Evolutionary conservation across 2,888 invertebrate genomes (phyloP).

Genomic region (Caradrina clavipalpis): DNA sequence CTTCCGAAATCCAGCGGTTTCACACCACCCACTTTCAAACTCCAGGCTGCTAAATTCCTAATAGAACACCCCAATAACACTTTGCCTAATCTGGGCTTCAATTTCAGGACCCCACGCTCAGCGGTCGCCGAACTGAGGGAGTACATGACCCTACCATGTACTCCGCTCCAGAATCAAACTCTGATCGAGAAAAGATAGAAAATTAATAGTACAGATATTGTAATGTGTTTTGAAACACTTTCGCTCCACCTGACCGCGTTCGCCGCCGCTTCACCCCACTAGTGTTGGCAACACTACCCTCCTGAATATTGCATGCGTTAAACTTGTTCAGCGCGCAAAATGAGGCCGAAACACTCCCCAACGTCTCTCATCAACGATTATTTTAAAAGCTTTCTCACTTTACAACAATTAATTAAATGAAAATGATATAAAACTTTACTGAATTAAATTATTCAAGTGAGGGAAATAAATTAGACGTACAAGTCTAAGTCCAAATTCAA

Average conservation of each 20-base stretch:
- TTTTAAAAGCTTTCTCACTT: constrained; percentile 57
- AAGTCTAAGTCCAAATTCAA: constrained; percentile 16
- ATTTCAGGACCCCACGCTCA: too few relatives aligned
- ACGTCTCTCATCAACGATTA: constrained; percentile 49
- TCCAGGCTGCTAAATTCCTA: too few relatives aligned
- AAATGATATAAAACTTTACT: constrained; percentile 28
- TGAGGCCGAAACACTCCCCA: constrained; percentile 49
- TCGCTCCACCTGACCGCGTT: constrained; percentile 44
- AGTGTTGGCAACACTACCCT: constrained; percentile 56
- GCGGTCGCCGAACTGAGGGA: too few relatives aligned
- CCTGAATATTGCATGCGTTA: constrained; percentile 69
- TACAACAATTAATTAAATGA: constrained; percentile 26
- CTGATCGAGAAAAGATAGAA: constrained; percentile 10
- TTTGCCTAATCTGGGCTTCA: too few relatives aligned
- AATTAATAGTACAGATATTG: constrained; percentile 14
- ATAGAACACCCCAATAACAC: too few relatives aligned
- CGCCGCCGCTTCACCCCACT: constrained; percentile 34
- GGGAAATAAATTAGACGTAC: constrained; percentile 16
- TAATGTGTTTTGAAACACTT: constrained; percentile 48
- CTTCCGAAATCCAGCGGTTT: too few relatives aligned
- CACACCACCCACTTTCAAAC: too few relatives aligned
- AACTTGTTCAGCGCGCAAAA: constrained; percentile 65
- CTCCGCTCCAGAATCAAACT: neutral
- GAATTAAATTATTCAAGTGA: constrained; percentile 6
- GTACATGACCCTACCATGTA: too few relatives aligned